Evolutionary conservation across 2,113 vertebrate species (phyloP).

Genomic region (Ovis aries): DNA sequence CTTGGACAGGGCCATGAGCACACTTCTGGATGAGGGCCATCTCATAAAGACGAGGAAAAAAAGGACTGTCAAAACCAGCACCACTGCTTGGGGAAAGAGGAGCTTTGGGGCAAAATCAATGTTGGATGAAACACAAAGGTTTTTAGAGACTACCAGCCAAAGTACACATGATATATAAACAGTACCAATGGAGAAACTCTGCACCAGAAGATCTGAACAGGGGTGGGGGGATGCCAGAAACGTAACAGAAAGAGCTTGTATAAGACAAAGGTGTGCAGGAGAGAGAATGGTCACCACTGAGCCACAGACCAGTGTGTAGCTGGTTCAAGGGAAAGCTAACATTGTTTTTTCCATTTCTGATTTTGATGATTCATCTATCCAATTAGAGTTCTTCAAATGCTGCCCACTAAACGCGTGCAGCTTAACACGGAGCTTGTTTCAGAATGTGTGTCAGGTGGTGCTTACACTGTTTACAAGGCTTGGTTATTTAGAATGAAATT

Average conservation of each 20-base stretch:
- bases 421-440: constrained; percentile 28
- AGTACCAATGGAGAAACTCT: background rate
- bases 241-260: background rate
- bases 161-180: background rate
- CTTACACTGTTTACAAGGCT: background rate
- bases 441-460: background rate
- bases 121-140: constrained; percentile 12
- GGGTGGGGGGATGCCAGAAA: background rate
- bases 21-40: constrained; percentile 39
- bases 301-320: background rate
- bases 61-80: constrained; percentile 13
- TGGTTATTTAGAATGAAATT: constrained; percentile 24
- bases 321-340: background rate
- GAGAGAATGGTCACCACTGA: background rate
- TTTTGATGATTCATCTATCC: constrained; percentile 61
- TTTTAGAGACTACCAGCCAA: background rate
- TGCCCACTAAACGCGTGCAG: constrained; percentile 38
- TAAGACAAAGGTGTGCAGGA: background rate
- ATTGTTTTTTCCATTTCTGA: background rate
- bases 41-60: constrained; percentile 7
- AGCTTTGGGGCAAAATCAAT: constrained; percentile 41
- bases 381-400: constrained; percentile 50
- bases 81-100: background rate
- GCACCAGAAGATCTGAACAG: background rate
- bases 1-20: background rate